Conservation (phyloP, 1,140 invertebrate genomes). For the Drosophila carrolli region DNA sequence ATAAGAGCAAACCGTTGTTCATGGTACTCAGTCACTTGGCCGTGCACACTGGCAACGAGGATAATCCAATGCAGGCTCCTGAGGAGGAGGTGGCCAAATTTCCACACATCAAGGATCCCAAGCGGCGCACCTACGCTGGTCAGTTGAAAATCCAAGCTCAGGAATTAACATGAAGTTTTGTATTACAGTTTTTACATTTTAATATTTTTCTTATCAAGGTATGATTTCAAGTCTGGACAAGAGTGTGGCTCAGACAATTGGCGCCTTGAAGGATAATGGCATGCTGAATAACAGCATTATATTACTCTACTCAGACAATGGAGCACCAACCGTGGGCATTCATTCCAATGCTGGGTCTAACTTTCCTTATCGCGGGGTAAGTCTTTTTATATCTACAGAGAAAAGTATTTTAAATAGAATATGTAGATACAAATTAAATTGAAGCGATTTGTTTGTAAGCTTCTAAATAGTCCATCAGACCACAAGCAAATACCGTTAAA, state of each 20-base stretch:
- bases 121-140: constrained; percentile 93
- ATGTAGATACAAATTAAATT: too few species aligned
- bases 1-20: constrained; percentile 89
- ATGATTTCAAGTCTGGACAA: constrained; percentile 95
- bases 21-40: constrained; percentile 92
- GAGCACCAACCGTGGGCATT: constrained; percentile 90
- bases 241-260: constrained; percentile 91
- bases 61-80: constrained; percentile 91
- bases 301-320: constrained; percentile 91
- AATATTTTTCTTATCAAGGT: constrained; percentile 79
- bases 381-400: background rate
- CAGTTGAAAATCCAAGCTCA: constrained; percentile 11
- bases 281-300: constrained; percentile 91
- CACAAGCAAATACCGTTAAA: too few species aligned
- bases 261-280: constrained; percentile 87
- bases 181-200: too few species aligned
- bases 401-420: too few species aligned
- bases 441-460: too few species aligned
- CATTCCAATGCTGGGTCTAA: constrained; percentile 93
- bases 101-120: constrained; percentile 89
- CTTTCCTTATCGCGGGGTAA: constrained; percentile 93
- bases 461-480: too few species aligned
- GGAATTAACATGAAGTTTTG: too few species aligned
- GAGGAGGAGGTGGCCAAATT: constrained; percentile 90
- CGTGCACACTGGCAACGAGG: constrained; percentile 90